Percentiles rank a stretch among this genome's conserved stretches.
phyloP scores from a whole-genome alignment of 2,888 invertebrate species.

The Apotomis turbidana region DNA sequence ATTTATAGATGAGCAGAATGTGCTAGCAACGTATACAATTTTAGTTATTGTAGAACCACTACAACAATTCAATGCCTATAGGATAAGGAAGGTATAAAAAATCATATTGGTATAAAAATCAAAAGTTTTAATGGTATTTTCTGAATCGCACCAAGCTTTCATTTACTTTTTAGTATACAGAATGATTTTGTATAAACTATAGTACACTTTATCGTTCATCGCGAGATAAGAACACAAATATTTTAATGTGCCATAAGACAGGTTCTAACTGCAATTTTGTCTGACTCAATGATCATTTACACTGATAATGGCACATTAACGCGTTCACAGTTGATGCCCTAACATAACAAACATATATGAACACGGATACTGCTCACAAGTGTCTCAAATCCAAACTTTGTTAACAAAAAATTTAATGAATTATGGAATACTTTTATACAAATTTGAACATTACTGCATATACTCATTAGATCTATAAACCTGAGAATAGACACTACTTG shows the following conservation, averaged over 20 bases:
- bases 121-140: slow-evolving; percentile 85
- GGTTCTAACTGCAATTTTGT: slow-evolving; percentile 75
- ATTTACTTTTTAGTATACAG: slow-evolving; percentile 84
- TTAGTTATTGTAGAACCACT: neutral
- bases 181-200: slow-evolving; percentile 81
- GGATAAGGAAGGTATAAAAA: slow-evolving; percentile 59
- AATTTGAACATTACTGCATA: slow-evolving; percentile 66
- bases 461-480: slow-evolving; percentile 59
- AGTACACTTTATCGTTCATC: slow-evolving; percentile 73
- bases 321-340: slow-evolving; percentile 53
- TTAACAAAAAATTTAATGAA: slow-evolving; percentile 51
- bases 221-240: slow-evolving; percentile 70
- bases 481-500: slow-evolving; percentile 76
- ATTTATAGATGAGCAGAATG: too few species aligned
- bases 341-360: slow-evolving; percentile 52
- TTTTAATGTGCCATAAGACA: slow-evolving; percentile 68
- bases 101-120: slow-evolving; percentile 82
- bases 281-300: slow-evolving; percentile 73
- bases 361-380: slow-evolving; percentile 49
- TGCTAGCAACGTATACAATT: too few species aligned
- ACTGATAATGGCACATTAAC: slow-evolving; percentile 71
- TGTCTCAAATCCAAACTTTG: slow-evolving; percentile 43
- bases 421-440: slow-evolving; percentile 60
- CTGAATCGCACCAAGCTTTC: slow-evolving; percentile 84
- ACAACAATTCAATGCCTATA: neutral